Conservation (phyloP, 1,140 invertebrate genomes). For the Kradibia gibbosae region DNA sequence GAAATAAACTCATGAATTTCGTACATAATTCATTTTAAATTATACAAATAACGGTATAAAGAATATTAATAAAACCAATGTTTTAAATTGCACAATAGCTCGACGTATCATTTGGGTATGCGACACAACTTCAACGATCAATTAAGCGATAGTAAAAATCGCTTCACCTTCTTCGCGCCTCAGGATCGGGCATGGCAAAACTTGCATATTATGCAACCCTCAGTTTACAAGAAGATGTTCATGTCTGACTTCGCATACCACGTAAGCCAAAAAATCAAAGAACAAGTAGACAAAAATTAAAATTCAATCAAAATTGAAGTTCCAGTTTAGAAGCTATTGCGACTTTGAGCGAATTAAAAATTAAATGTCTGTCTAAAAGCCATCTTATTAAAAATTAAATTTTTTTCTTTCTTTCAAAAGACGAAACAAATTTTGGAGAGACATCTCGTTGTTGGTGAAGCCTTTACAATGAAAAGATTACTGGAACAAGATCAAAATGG, state of each 20-base stretch:
- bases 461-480: constrained; percentile 85
- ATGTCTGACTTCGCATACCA: constrained; percentile 86
- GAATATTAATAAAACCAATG: no score
- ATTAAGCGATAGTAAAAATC: constrained; percentile 82
- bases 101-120: constrained; percentile 82
- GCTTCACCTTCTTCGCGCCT: constrained; percentile 94
- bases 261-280: constrained; percentile 74
- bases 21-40: no score
- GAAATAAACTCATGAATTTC: no score
- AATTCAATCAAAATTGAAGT: not conserved
- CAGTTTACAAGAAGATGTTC: constrained; percentile 87
- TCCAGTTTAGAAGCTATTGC: no score
- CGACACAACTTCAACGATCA: constrained; percentile 84
- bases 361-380: no score
- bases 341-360: no score
- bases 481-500: constrained; percentile 77
- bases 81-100: constrained; percentile 73
- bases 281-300: not conserved
- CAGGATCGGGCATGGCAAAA: constrained; percentile 88
- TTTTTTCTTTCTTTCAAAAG: constrained; percentile 69
- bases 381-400: not conserved
- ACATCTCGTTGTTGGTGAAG: constrained; percentile 83
- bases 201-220: constrained; percentile 80
- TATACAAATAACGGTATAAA: no score
- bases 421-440: constrained; percentile 85